Conservation (phyloP, 2,797 vertebrate genomes). For the Darevskia mixta region DNA sequence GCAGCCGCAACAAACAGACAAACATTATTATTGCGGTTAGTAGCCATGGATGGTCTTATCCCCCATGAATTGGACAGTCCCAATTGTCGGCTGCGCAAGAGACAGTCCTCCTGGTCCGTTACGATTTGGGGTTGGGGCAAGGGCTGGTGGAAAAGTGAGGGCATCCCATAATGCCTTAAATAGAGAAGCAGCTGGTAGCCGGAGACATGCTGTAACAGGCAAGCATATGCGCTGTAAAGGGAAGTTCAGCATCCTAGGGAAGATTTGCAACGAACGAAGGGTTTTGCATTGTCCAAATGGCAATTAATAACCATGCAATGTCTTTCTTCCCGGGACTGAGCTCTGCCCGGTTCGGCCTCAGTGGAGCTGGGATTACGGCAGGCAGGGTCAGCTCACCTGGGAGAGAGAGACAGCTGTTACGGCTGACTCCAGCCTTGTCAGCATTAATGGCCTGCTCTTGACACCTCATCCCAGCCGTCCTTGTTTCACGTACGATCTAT, state of each 20-base stretch:
- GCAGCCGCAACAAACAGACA: too few species aligned
- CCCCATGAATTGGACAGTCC: slow-evolving; percentile 79
- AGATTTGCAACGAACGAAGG: not conserved
- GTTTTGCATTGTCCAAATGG: slow-evolving; percentile 8
- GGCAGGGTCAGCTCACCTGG: slow-evolving; percentile 73
- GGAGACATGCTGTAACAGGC: not conserved
- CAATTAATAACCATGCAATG: slow-evolving; percentile 42
- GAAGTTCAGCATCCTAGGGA: not conserved
- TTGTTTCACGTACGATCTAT: slow-evolving; percentile 75
- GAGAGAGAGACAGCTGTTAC: slow-evolving; percentile 74
- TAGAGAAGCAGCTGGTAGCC: not conserved
- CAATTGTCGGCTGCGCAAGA: slow-evolving; percentile 89
- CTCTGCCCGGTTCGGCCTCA: slow-evolving; percentile 46
- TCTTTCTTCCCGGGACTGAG: slow-evolving; percentile 43
- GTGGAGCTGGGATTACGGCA: slow-evolving; percentile 52
- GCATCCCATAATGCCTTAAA: not conserved
- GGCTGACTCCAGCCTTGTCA: slow-evolving; percentile 76
- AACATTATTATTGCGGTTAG: too few species aligned
- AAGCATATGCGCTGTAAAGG: slow-evolving; percentile 18
- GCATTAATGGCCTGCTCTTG: slow-evolving; percentile 78
- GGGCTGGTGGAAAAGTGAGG: not conserved
- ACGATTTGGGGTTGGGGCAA: slow-evolving; percentile 79
- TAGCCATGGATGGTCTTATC: too few species aligned
- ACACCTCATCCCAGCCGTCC: slow-evolving; percentile 73
- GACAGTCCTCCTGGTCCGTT: slow-evolving; percentile 89